Percentiles rank a stretch among this genome's conserved stretches.
Conservation (phyloP, 2,797 vertebrate genomes). For the Phoxinus dragarum region DNA sequence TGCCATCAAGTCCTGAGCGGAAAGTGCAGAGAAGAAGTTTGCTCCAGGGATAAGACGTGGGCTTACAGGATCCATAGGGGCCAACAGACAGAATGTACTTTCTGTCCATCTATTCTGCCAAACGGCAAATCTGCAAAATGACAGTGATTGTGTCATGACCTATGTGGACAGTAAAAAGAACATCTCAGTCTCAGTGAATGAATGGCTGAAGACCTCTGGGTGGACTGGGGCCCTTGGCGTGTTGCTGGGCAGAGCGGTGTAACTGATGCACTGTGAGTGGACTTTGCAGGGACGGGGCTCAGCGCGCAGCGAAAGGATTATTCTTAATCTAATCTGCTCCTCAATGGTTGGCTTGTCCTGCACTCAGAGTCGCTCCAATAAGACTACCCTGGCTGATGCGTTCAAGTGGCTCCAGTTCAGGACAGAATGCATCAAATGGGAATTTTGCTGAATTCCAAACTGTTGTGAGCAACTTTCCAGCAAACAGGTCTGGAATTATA, state of each 20-base stretch:
- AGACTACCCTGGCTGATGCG: constrained; percentile 58
- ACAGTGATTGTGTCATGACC: constrained; percentile 14
- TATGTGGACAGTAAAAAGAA: neutral
- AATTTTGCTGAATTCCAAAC: constrained; percentile 28
- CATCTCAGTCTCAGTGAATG: constrained; percentile 11
- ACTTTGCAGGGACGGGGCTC: constrained; percentile 45
- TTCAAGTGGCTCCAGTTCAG: constrained; percentile 60
- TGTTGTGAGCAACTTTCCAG: constrained; percentile 16
- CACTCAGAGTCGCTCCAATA: constrained; percentile 65
- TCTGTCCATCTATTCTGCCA: constrained; percentile 4
- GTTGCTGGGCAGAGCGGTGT: constrained; percentile 42
- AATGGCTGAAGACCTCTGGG: neutral
- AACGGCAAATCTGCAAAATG: constrained; percentile 12
- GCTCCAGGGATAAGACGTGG: constrained; percentile 12
- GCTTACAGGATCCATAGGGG: neutral
- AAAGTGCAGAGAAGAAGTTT: constrained; percentile 72
- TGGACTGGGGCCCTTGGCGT: constrained; percentile 25
- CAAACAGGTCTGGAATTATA: constrained; percentile 33
- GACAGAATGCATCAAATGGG: constrained; percentile 45
- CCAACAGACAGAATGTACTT: neutral
- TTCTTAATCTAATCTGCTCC: constrained; percentile 74
- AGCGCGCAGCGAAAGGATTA: constrained; percentile 65
- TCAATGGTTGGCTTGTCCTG: constrained; percentile 71
- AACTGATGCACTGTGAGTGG: constrained; percentile 50
- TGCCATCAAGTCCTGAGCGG: constrained; percentile 71